Conservation (phyloP, 1,140 invertebrate genomes). For the Euura saliciscinereae region DNA sequence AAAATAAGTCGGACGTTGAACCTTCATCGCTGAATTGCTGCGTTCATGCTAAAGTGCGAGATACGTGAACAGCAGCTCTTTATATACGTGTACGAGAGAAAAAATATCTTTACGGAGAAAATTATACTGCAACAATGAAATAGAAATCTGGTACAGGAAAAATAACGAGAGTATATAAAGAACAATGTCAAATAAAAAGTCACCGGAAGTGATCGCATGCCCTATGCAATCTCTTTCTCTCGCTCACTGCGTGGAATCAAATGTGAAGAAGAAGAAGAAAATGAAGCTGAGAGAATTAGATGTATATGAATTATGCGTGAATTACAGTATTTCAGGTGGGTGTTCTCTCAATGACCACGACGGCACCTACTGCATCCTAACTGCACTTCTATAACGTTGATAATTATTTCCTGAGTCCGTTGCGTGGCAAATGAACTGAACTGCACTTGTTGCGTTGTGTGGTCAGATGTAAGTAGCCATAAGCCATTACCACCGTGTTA, state of each 20-base stretch:
- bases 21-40: too few relatives aligned
- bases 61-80: neutral
- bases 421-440: slow-evolving; percentile 13
- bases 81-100: neutral
- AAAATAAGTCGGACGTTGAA: too few relatives aligned
- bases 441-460: slow-evolving; percentile 2
- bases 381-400: neutral
- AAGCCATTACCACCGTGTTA: too few relatives aligned
- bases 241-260: too few relatives aligned
- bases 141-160: neutral
- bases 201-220: neutral
- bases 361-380: neutral
- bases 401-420: slow-evolving; percentile 2
- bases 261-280: neutral
- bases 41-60: too few relatives aligned
- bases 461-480: neutral
- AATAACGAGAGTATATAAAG: too few relatives aligned
- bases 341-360: neutral
- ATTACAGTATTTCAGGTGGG: neutral
- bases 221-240: too few relatives aligned
- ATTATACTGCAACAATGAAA: neutral
- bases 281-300: neutral
- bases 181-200: neutral
- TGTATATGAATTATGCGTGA: neutral
- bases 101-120: neutral